A percentile compares a stretch with the other conserved stretches of the same genome.
These are phyloP conservation scores for Philonicus albiceps DNA, from an alignment of 2,888 invertebrate genomes.

Conservation along the genomic window DNA sequence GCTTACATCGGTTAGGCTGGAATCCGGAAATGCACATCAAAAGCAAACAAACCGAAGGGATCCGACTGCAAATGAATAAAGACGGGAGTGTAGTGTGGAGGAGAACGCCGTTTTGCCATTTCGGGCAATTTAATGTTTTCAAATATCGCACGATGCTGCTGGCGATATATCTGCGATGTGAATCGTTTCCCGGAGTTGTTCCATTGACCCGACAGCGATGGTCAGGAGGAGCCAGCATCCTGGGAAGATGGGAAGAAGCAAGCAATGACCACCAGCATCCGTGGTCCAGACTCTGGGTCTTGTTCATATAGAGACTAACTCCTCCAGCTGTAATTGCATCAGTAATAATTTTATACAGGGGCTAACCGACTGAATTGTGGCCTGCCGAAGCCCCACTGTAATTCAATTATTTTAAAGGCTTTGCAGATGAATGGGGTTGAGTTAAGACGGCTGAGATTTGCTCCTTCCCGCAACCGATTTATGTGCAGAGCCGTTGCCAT, in stretches of 20 bases:
- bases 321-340: not conserved
- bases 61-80: not conserved
- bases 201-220: not conserved
- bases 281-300: not conserved
- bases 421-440: not conserved
- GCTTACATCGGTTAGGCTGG: not conserved
- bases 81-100: not conserved
- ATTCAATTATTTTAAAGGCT: not conserved
- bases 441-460: not conserved
- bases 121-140: not conserved
- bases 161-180: not conserved
- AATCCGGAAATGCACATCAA: slow-evolving; percentile 11
- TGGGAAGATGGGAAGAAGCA: not conserved
- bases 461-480: not conserved
- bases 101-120: not conserved
- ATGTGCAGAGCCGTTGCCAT: not conserved
- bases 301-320: not conserved
- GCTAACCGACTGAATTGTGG: not conserved
- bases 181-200: not conserved
- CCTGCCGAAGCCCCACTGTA: not conserved
- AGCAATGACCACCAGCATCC: not conserved
- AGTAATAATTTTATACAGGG: not conserved
- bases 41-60: not conserved
- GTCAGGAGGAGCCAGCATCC: not conserved
- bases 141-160: not conserved